These are phyloP conservation scores for Nomada ferruginata DNA, from an alignment of 2,888 invertebrate genomes.

Conservation along the genomic window DNA sequence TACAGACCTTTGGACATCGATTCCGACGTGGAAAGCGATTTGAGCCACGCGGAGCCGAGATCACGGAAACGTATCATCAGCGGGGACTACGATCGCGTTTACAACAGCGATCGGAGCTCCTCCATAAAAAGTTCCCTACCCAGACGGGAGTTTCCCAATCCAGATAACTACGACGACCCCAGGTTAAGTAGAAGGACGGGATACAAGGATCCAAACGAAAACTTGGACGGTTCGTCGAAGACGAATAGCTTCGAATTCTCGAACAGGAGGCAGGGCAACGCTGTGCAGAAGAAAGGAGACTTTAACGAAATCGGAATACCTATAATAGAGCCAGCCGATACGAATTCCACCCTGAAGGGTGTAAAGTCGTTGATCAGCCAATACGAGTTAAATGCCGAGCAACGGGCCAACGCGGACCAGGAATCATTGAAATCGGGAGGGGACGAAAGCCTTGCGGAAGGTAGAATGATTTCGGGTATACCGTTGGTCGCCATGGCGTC, in stretches of 20 bases:
- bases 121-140: conserved; percentile 21
- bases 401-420: conserved; percentile 48
- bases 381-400: conserved; percentile 63
- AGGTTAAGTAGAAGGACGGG: conserved; percentile 31
- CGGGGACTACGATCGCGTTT: conserved; percentile 65
- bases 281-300: conserved; percentile 70
- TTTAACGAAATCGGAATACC: conserved; percentile 83
- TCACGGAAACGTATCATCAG: conserved; percentile 73
- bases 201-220: conserved; percentile 54
- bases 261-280: conserved; percentile 51
- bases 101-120: conserved; percentile 13
- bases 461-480: conserved; percentile 58
- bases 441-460: conserved; percentile 58
- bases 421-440: conserved; percentile 61
- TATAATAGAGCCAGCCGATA: conserved; percentile 58
- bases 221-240: conserved; percentile 67
- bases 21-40: conserved; percentile 80
- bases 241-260: conserved; percentile 73
- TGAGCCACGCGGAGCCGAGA: conserved; percentile 71
- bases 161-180: conserved; percentile 76
- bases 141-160: conserved; percentile 75
- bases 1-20: conserved; percentile 80
- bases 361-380: conserved; percentile 64
- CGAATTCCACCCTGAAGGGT: conserved; percentile 40
- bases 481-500: conserved; percentile 65